Percentiles rank a stretch among this genome's conserved stretches.
phyloP scores from a whole-genome alignment of 2,888 invertebrate species.

The Gasteruption jaculator region DNA sequence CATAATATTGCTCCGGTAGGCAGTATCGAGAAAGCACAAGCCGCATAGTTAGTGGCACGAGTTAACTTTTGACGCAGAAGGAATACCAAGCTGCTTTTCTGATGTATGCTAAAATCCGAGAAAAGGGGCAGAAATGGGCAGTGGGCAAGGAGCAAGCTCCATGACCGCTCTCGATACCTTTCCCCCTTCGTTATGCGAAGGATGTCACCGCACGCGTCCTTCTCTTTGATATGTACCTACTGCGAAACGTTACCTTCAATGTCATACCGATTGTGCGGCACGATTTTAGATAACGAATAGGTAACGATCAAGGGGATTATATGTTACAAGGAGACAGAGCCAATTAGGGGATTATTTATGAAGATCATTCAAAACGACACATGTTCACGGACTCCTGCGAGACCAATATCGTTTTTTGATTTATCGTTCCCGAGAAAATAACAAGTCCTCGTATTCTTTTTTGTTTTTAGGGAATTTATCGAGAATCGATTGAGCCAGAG shows the following conservation, averaged over 20 bases:
- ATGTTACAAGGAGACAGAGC: constrained; percentile 37
- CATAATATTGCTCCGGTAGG: constrained; percentile 31
- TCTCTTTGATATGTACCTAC: constrained; percentile 20
- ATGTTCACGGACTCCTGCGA: constrained; percentile 29
- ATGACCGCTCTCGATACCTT: constrained; percentile 10
- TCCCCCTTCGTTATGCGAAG: constrained; percentile 22
- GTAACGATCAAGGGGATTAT: constrained; percentile 45
- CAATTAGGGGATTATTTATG: constrained; percentile 42
- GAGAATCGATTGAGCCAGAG: too few species aligned
- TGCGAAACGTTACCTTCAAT: constrained; percentile 29
- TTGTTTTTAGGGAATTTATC: too few species aligned
- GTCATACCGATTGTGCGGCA: constrained; percentile 26
- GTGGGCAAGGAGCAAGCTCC: too few species aligned
- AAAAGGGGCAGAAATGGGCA: too few species aligned
- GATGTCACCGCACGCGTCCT: constrained; percentile 32
- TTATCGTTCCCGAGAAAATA: too few species aligned
- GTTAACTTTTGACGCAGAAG: constrained; percentile 45
- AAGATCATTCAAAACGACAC: constrained; percentile 28
- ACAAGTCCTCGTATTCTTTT: too few species aligned
- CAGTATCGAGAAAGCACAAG: constrained; percentile 15
- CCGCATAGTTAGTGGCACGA: constrained; percentile 43
- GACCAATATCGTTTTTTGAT: too few species aligned
- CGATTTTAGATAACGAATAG: constrained; percentile 39
- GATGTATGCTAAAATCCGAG: constrained; percentile 13
- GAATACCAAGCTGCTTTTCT: constrained; percentile 41